Evolutionary conservation across 1,140 invertebrate species (phyloP).

Genomic region (Centruroides vittatus): DNA sequence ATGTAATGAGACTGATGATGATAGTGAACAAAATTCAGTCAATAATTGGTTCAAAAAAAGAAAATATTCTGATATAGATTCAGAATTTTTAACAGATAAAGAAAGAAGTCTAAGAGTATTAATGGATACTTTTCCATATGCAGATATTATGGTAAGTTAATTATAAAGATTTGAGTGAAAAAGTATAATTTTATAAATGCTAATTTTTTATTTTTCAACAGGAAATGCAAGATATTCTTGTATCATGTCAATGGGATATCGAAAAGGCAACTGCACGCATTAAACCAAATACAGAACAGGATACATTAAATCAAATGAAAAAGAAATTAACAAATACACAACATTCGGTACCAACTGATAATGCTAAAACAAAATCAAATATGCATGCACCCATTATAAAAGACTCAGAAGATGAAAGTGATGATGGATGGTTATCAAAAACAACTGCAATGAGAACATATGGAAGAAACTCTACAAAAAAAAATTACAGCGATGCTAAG

Average conservation of each 20-base stretch:
- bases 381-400: neutral
- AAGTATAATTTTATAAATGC: constrained; percentile 17
- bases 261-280: neutral
- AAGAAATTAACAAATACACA: neutral
- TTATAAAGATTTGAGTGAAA: neutral
- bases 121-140: constrained; percentile 1
- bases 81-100: constrained; percentile 7
- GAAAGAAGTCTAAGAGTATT: constrained; percentile 4
- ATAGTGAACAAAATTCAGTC: too few relatives aligned
- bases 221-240: constrained; percentile 14
- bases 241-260: constrained; percentile 8
- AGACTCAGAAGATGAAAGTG: neutral
- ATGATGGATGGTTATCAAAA: neutral
- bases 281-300: neutral
- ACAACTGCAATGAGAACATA: neutral
- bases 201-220: constrained; percentile 1
- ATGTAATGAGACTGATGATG: too few relatives aligned
- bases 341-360: neutral
- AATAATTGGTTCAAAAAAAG: too few relatives aligned
- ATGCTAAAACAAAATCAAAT: neutral
- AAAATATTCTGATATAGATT: neutral
- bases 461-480: too few relatives aligned
- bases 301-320: neutral
- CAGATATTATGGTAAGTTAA: constrained; percentile 10
- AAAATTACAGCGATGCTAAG: too few relatives aligned